phyloP scores from a whole-genome alignment of 2,797 vertebrate species.

The Platyrinchus mystaceus region DNA sequence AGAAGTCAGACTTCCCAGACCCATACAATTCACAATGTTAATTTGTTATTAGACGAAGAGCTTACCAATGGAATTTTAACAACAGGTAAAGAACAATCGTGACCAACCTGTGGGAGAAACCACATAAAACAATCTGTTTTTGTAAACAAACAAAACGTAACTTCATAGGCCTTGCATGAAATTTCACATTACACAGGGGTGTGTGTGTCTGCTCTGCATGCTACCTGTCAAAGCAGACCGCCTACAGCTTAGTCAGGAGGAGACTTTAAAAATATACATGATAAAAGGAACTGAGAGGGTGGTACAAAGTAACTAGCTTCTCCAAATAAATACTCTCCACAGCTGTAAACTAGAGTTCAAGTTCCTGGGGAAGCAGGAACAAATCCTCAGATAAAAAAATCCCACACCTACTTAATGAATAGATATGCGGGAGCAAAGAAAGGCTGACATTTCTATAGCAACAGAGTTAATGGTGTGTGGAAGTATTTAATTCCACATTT shows the following conservation, averaged over 20 bases:
- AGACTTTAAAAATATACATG: not conserved
- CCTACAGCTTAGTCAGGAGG: not conserved
- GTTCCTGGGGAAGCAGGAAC: conserved; percentile 14
- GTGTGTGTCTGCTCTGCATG: not conserved
- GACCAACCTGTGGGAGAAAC: not conserved
- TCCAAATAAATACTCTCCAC: conserved; percentile 37
- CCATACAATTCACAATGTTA: not conserved
- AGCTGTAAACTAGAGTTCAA: not conserved
- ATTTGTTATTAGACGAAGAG: not conserved
- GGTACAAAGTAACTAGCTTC: conserved; percentile 26
- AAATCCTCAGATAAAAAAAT: conserved; percentile 25
- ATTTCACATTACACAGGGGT: not conserved
- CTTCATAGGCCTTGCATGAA: not conserved
- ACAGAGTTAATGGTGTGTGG: not conserved
- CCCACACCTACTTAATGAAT: not conserved
- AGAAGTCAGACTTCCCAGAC: not conserved
- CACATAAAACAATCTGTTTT: not conserved
- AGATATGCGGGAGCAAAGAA: conserved; percentile 19
- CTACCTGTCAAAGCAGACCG: not conserved
- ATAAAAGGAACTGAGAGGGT: conserved; percentile 25
- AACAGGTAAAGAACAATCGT: not conserved
- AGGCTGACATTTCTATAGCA: conserved; percentile 38
- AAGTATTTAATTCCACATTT: conserved; percentile 26
- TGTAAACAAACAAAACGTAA: not conserved
- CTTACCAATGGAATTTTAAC: not conserved